A percentile compares a stretch with the other conserved stretches of the same genome.
These are phyloP conservation scores for Pteropus alecto DNA, from an alignment of 2,113 vertebrate genomes.

Conservation along the genomic window DNA sequence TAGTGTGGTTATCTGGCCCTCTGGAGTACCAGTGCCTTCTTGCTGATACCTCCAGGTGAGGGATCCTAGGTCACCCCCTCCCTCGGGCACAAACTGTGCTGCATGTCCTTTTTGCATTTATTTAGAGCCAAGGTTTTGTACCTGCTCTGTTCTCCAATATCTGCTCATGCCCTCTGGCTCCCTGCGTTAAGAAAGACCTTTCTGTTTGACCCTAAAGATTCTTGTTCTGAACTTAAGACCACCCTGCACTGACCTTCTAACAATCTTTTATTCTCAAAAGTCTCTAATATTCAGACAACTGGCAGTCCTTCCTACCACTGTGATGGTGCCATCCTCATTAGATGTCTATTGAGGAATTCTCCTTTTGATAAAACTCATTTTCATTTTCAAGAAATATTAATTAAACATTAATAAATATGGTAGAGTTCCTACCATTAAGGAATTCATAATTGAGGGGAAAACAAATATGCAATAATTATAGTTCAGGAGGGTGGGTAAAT, in stretches of 20 bases:
- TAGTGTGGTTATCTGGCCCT: neutral
- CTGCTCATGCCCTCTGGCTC: neutral
- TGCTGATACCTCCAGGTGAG: neutral
- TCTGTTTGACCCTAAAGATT: neutral
- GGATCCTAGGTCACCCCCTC: neutral
- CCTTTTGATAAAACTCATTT: constrained; percentile 15
- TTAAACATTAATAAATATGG: neutral
- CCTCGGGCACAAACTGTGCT: neutral
- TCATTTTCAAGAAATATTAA: neutral
- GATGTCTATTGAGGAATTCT: neutral
- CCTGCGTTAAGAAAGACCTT: neutral
- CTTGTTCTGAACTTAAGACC: neutral
- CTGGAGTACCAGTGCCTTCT: neutral
- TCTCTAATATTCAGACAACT: neutral
- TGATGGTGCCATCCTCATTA: neutral
- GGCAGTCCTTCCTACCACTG: neutral
- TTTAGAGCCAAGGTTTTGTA: neutral
- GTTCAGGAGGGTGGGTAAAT: neutral
- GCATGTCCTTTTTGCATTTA: neutral
- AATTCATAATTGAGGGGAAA: neutral
- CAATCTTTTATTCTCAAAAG: neutral
- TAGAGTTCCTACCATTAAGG: neutral
- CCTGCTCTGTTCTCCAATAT: neutral
- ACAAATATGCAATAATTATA: neutral
- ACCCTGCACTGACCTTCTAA: neutral